phyloP scores from a whole-genome alignment of 1,140 invertebrate species.

The Scaptomyza montana region DNA sequence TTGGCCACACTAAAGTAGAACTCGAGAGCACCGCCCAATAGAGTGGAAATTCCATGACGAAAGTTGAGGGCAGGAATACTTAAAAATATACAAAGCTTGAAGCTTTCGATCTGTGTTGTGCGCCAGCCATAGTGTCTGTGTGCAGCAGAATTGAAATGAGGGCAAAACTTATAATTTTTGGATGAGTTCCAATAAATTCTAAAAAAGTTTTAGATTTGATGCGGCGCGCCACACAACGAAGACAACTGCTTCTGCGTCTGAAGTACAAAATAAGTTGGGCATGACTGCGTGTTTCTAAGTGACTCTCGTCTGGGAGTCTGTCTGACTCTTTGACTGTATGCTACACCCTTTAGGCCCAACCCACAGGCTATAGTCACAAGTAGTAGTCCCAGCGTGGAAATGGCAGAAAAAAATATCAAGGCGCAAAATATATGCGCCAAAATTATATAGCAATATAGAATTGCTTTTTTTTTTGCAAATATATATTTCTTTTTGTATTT shows the following conservation, averaged over 20 bases:
- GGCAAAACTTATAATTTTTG: conserved; percentile 75
- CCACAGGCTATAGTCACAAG: conserved; percentile 9
- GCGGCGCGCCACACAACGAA: conserved; percentile 1
- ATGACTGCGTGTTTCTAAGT: conserved; percentile 25
- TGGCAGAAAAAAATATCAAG: conserved; percentile 36
- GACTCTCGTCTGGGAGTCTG: conserved; percentile 44
- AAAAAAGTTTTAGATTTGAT: conserved; percentile 30
- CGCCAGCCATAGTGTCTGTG: conserved; percentile 25
- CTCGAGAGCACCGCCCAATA: conserved; percentile 13
- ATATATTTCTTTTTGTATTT: conserved; percentile 17
- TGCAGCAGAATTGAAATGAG: conserved; percentile 67
- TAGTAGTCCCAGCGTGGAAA: conserved; percentile 25
- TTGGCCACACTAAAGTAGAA: background rate
- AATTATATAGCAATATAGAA: conserved; percentile 51
- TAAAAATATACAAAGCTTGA: conserved; percentile 11
- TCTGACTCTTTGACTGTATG: conserved; percentile 16
- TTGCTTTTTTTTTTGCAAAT: conserved; percentile 17
- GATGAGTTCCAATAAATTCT: conserved; percentile 63
- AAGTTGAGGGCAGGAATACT: conserved; percentile 19
- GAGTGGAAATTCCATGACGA: conserved; percentile 20
- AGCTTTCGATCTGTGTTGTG: background rate
- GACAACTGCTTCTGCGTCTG: background rate
- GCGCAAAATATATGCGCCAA: conserved; percentile 63
- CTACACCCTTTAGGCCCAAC: conserved; percentile 13
- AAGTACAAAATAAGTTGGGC: conserved; percentile 53